Evolutionary conservation across 2,113 vertebrate species (phyloP).

Genomic region (Carettochelys insculpta): DNA sequence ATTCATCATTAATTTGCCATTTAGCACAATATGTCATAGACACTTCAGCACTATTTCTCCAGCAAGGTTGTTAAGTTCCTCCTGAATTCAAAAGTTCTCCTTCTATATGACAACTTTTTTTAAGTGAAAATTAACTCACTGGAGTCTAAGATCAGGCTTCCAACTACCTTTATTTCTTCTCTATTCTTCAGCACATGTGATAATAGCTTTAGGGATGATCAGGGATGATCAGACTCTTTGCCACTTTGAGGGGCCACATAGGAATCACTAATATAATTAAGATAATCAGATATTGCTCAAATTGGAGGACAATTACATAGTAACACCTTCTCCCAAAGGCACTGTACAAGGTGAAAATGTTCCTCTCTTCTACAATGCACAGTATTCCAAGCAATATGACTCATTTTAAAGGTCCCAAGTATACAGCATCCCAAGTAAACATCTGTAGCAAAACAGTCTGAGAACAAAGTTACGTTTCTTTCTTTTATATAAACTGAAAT

Average conservation of each 20-base stretch:
- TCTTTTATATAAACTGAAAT: background rate
- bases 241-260: background rate
- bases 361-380: accelerated
- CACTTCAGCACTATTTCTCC: background rate
- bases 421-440: background rate
- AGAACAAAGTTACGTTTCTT: background rate
- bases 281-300: background rate
- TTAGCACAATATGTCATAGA: background rate
- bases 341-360: background rate
- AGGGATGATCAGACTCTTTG: background rate
- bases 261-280: background rate
- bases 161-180: background rate
- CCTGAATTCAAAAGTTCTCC: background rate
- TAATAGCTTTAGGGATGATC: background rate
- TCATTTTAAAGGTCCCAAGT: background rate
- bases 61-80: background rate
- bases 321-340: background rate
- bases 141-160: background rate
- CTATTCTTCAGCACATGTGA: background rate
- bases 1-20: background rate
- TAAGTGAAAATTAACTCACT: background rate
- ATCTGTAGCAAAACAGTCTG: background rate
- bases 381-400: background rate
- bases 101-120: background rate
- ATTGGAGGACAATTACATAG: background rate